Base-by-base conservation (phyloP, 2,797 vertebrate genomes). In the Lagorchestes hirsutus region DNA sequence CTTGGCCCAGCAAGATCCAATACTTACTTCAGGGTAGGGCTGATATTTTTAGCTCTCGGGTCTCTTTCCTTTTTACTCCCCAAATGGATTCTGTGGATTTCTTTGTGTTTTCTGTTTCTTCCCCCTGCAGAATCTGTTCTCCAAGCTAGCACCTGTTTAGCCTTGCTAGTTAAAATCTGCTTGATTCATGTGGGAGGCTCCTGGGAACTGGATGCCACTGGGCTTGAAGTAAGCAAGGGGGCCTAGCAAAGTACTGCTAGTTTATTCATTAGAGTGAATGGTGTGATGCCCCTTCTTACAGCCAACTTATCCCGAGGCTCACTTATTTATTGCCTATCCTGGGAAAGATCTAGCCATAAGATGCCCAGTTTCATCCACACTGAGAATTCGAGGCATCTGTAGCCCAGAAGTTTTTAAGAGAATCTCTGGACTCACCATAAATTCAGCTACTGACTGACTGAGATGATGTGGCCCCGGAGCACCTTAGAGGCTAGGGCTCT, bases 11-110 rank as follows among this genome's bases (percentile, higher is more conserved):
- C 58, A 87, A 91, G 46, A 55, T 92, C 67, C 92, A 56, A 74
- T 90, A 34, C 90, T 59, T 95, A 0, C 94, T 94, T 94, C 93
- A 92, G 90, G 91, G 95, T 91, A 90, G 82, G 92, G 92, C 93
- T 93, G 97, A 92, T 93, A 93, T 95, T 96, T 96, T 96, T 74
- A 97, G 82, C 91, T 95, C 93, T 58, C 52, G 94, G 93, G 57
- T 54, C 62, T 74, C 34, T 67, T n/a, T 67, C 59, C 31, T 95
- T 92, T 57, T 46, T 87, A 97, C 92, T 90, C 62, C 94, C 56
- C 59, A 92, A 6, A 55, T 91, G 90, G 31, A 93, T 93, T 95
- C 57, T n/a, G 46, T 67, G 31, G 5, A 91, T 95, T 54, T 92
- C 58, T 91, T 92, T 3, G 50, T 90, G 90, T 4, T 50, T 62